These are phyloP conservation scores for Monopis laevigella DNA, from an alignment of 2,888 invertebrate genomes.

Conservation along the genomic window DNA sequence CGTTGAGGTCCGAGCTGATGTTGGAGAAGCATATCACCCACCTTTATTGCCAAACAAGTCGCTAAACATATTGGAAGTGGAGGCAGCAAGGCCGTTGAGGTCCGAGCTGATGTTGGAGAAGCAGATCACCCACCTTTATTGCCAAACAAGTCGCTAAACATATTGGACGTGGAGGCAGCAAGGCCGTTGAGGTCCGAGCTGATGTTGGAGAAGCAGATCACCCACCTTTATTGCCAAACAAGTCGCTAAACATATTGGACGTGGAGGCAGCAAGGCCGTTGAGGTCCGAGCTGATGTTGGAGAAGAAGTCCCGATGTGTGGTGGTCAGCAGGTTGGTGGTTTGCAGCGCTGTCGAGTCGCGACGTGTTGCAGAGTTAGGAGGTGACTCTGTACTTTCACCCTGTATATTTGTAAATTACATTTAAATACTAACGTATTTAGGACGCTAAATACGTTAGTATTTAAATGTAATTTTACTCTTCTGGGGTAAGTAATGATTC, in stretches of 20 bases:
- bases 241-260: conserved; percentile 92
- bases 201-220: conserved; percentile 89
- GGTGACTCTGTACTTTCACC: conserved; percentile 50
- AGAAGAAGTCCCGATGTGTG: conserved; percentile 84
- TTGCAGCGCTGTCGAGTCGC: conserved; percentile 71
- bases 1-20: conserved; percentile 92
- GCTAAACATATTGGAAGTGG: conserved; percentile 93
- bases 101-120: conserved; percentile 93
- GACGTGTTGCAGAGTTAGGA: conserved; percentile 30
- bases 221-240: conserved; percentile 86
- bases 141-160: conserved; percentile 95
- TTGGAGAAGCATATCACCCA: conserved; percentile 89
- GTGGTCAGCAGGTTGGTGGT: conserved; percentile 72
- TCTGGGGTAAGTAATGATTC: no score
- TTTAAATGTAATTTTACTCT: no score
- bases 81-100: conserved; percentile 90
- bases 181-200: conserved; percentile 93
- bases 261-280: conserved; percentile 94
- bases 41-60: conserved; percentile 88
- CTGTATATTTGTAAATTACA: conserved; percentile 33
- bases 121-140: conserved; percentile 74
- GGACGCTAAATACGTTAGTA: no score
- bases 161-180: conserved; percentile 91
- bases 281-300: conserved; percentile 90
- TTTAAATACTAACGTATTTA: no score